Evolutionary conservation across 92 coral and sea anemone genomes (phyloP).

Genomic region (Galaxea fascicularis): DNA sequence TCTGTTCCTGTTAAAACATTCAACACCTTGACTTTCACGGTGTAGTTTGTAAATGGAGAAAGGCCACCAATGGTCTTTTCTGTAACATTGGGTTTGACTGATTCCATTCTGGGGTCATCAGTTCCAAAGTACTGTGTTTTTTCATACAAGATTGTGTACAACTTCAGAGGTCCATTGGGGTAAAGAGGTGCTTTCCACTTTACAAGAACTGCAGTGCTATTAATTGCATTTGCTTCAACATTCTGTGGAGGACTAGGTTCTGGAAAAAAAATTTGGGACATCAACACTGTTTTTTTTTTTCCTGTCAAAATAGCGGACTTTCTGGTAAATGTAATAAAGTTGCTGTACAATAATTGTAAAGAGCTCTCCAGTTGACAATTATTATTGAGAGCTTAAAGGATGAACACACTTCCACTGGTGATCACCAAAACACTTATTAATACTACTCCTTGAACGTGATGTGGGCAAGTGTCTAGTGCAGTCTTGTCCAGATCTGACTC

Average conservation of each 20-base stretch:
- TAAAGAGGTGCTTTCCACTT: slow-evolving; percentile 63
- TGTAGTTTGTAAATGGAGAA: slow-evolving; percentile 70
- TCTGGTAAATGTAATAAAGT: too few relatives aligned
- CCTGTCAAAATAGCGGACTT: too few relatives aligned
- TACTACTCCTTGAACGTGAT: too few relatives aligned
- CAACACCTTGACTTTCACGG: slow-evolving; percentile 48
- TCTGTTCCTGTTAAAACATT: slow-evolving; percentile 26
- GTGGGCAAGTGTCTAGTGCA: too few relatives aligned
- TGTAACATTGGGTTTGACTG: slow-evolving; percentile 65
- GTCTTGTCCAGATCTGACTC: too few relatives aligned
- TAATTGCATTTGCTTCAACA: slow-evolving; percentile 52
- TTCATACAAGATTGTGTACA: slow-evolving; percentile 64
- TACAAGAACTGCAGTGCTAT: slow-evolving; percentile 64
- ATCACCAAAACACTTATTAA: too few relatives aligned
- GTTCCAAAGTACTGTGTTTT: slow-evolving; percentile 19
- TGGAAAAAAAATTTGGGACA: neutral
- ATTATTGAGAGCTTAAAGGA: too few relatives aligned
- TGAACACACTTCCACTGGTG: too few relatives aligned
- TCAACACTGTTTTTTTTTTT: neutral
- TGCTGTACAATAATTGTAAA: too few relatives aligned
- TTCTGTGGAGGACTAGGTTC: slow-evolving; percentile 64
- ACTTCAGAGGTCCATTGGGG: slow-evolving; percentile 59
- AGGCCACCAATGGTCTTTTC: slow-evolving; percentile 55
- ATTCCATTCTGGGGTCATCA: slow-evolving; percentile 3
- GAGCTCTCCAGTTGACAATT: too few relatives aligned